Evolutionary conservation across 2,797 vertebrate species (phyloP).

Genomic region (Pseudomugil gertrudae): DNA sequence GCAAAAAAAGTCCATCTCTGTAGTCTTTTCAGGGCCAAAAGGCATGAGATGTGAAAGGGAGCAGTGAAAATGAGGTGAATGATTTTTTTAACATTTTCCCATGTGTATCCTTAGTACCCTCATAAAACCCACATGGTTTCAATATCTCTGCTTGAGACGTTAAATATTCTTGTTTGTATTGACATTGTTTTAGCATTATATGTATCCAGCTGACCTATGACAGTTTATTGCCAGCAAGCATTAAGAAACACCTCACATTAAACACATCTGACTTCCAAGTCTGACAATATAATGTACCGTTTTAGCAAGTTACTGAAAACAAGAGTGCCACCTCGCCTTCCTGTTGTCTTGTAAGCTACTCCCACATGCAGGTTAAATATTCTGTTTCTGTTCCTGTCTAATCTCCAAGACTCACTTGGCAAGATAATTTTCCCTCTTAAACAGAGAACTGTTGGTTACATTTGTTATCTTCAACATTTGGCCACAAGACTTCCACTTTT

Average conservation of each 20-base stretch:
- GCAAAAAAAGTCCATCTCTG: constrained; percentile 7
- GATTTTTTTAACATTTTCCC: background rate
- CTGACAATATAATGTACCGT: background rate
- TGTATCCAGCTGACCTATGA: background rate
- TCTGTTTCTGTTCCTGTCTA: background rate
- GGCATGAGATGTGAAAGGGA: background rate
- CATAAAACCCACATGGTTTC: background rate
- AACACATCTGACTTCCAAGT: background rate
- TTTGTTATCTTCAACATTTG: constrained; percentile 4
- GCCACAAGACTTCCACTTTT: background rate
- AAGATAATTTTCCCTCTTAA: background rate
- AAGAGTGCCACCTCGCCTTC: background rate
- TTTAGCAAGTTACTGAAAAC: background rate
- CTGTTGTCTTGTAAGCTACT: background rate
- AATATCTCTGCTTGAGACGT: background rate
- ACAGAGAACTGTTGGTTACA: background rate
- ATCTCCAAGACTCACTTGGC: background rate
- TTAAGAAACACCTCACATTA: background rate
- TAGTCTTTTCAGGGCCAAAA: background rate
- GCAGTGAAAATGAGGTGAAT: background rate
- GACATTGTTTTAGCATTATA: background rate
- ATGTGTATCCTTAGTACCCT: background rate
- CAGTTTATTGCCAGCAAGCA: background rate
- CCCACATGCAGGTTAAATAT: constrained; percentile 12
- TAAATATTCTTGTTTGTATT: background rate